Evolutionary conservation across 2,888 invertebrate genomes (phyloP).

Genomic region (Acleris laterana): DNA sequence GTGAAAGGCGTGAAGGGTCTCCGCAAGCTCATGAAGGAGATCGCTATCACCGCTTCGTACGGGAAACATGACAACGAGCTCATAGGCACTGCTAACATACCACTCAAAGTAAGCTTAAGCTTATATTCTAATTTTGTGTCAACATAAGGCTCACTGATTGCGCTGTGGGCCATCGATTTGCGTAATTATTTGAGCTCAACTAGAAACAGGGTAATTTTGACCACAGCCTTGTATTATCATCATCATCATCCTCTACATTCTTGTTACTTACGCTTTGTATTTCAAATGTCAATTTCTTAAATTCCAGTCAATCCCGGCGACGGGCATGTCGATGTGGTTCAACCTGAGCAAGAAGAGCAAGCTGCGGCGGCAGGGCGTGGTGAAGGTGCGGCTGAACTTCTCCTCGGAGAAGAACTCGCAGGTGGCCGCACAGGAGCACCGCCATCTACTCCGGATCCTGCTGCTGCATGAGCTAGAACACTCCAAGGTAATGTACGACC

Average conservation of each 20-base stretch:
- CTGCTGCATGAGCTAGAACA: slow-evolving; percentile 91
- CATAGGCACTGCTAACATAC: slow-evolving; percentile 94
- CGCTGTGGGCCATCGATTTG: too few relatives aligned
- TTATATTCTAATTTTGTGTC: neutral
- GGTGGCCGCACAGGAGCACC: slow-evolving; percentile 93
- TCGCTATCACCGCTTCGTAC: slow-evolving; percentile 96
- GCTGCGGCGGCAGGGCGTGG: slow-evolving; percentile 93
- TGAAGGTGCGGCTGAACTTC: slow-evolving; percentile 92
- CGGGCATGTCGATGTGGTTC: slow-evolving; percentile 97
- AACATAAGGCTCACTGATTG: neutral
- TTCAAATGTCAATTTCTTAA: too few relatives aligned
- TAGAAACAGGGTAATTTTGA: too few relatives aligned
- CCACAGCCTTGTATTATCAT: too few relatives aligned
- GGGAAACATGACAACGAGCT: slow-evolving; percentile 98
- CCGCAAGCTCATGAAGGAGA: slow-evolving; percentile 93
- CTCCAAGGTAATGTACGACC: slow-evolving; percentile 83
- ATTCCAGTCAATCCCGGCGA: slow-evolving; percentile 93
- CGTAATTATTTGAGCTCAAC: too few relatives aligned
- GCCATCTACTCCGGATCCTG: slow-evolving; percentile 90
- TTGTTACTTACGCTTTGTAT: too few relatives aligned
- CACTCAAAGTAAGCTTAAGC: slow-evolving; percentile 89
- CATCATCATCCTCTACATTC: too few relatives aligned
- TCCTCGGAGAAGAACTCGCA: slow-evolving; percentile 94
- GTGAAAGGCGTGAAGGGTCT: slow-evolving; percentile 94
- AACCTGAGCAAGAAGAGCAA: slow-evolving; percentile 93